phyloP scores from a whole-genome alignment of 2,113 vertebrate species.

The Thunnus thynnus region DNA sequence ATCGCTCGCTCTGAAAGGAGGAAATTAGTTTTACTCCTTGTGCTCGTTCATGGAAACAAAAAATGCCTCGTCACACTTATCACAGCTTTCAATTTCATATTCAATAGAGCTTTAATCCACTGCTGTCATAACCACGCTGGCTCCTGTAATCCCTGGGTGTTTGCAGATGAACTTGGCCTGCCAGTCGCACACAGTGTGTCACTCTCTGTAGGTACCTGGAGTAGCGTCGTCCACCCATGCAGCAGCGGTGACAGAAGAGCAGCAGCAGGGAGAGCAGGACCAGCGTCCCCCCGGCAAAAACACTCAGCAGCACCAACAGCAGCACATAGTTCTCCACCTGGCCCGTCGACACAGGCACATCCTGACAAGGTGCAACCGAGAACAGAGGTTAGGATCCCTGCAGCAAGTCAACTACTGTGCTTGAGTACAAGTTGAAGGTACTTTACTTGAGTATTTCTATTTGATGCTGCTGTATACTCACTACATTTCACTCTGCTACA shows the following conservation, averaged over 20 bases:
- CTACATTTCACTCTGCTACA: too few relatives aligned
- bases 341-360: conserved; percentile 80
- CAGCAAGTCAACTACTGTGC: neutral
- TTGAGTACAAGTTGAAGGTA: neutral
- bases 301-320: conserved; percentile 91
- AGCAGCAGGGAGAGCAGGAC: conserved; percentile 91
- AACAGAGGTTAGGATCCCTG: neutral
- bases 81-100: conserved; percentile 22
- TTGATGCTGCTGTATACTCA: neutral
- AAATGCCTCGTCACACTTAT: conserved; percentile 2
- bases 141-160: conserved; percentile 20
- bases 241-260: conserved; percentile 93
- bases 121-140: conserved; percentile 5
- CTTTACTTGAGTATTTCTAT: neutral
- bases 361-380: conserved; percentile 60
- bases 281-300: conserved; percentile 91
- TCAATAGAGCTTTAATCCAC: conserved; percentile 8
- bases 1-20: conserved; percentile 89
- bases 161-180: neutral
- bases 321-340: conserved; percentile 91
- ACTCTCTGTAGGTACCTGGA: conserved; percentile 85
- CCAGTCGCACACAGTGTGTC: neutral
- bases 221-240: conserved; percentile 87
- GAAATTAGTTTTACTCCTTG: conserved; percentile 4
- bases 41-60: conserved; percentile 9